phyloP scores from a whole-genome alignment of 2,888 invertebrate genomes.

The Caenorhabditis imperialis region DNA sequence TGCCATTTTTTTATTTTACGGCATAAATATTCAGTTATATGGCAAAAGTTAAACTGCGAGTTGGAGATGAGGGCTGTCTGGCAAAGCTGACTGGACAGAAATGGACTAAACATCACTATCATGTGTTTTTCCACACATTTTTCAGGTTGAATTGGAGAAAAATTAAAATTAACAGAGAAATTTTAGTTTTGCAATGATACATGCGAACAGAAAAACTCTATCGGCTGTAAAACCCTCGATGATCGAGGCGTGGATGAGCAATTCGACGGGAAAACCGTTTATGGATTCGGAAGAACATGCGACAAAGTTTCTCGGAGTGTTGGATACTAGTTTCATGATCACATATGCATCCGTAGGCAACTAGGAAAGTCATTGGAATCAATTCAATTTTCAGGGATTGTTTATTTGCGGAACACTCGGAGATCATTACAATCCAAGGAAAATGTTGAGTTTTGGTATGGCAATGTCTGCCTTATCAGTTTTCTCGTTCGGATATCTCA shows the following conservation, averaged over 20 bases:
- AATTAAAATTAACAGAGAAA: neutral
- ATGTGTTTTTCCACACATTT: slow-evolving; percentile 28
- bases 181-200: slow-evolving; percentile 79
- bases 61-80: slow-evolving; percentile 17
- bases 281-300: slow-evolving; percentile 55
- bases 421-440: slow-evolving; percentile 79
- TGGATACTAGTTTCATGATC: slow-evolving; percentile 66
- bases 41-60: slow-evolving; percentile 16
- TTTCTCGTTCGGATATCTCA: slow-evolving; percentile 79
- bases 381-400: slow-evolving; percentile 78
- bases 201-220: slow-evolving; percentile 79
- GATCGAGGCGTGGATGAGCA: slow-evolving; percentile 76
- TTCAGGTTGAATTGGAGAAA: slow-evolving; percentile 38
- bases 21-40: slow-evolving; percentile 16
- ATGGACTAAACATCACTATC: slow-evolving; percentile 28
- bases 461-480: slow-evolving; percentile 78
- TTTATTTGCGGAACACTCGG: slow-evolving; percentile 80
- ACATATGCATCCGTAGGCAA: slow-evolving; percentile 65
- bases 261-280: slow-evolving; percentile 41
- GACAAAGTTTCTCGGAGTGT: slow-evolving; percentile 63
- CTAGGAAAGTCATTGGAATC: neutral
- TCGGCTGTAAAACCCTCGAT: slow-evolving; percentile 79
- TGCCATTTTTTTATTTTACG: slow-evolving; percentile 10
- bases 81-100: slow-evolving; percentile 21
- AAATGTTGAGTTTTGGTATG: slow-evolving; percentile 79